phyloP scores from a whole-genome alignment of 2,888 invertebrate species.

The Eupithecia dodoneata region DNA sequence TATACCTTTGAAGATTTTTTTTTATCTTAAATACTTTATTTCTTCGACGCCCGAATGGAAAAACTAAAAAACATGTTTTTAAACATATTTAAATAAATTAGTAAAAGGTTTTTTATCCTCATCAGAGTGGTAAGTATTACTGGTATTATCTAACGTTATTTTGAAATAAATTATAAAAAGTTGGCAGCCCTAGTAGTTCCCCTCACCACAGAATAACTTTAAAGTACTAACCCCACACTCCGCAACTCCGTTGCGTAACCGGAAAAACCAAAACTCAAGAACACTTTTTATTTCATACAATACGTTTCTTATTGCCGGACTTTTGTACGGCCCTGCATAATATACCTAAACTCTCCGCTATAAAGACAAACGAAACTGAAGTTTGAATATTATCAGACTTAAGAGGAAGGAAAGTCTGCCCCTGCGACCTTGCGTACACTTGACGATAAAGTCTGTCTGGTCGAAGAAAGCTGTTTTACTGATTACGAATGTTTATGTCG shows the following conservation, averaged over 20 bases:
- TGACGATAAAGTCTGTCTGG: conserved; percentile 34
- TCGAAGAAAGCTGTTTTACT: conserved; percentile 41
- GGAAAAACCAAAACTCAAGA: not conserved
- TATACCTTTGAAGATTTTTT: too few relatives aligned
- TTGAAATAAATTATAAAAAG: too few relatives aligned
- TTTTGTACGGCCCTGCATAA: not conserved
- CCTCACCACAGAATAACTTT: too few relatives aligned
- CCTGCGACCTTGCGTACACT: conserved; percentile 33
- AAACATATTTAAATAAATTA: too few relatives aligned
- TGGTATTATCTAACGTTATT: too few relatives aligned
- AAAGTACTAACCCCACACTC: not conserved
- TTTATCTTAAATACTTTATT: too few relatives aligned
- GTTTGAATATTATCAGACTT: conserved; percentile 3
- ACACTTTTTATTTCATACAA: not conserved
- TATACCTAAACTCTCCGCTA: not conserved
- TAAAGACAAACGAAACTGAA: not conserved
- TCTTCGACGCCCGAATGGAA: too few relatives aligned
- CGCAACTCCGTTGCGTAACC: not conserved
- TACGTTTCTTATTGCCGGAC: not conserved
- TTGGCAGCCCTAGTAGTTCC: too few relatives aligned
- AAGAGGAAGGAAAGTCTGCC: conserved; percentile 30
- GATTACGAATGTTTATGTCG: conserved; percentile 38
- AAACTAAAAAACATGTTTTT: too few relatives aligned
- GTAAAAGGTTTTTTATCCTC: too few relatives aligned
- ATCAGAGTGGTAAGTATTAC: too few relatives aligned